Evolutionary conservation across 2,888 invertebrate genomes (phyloP), one percentile per base, ranked within the genome.

Genomic region (Poecilobothrus nobilitatus): DNA sequence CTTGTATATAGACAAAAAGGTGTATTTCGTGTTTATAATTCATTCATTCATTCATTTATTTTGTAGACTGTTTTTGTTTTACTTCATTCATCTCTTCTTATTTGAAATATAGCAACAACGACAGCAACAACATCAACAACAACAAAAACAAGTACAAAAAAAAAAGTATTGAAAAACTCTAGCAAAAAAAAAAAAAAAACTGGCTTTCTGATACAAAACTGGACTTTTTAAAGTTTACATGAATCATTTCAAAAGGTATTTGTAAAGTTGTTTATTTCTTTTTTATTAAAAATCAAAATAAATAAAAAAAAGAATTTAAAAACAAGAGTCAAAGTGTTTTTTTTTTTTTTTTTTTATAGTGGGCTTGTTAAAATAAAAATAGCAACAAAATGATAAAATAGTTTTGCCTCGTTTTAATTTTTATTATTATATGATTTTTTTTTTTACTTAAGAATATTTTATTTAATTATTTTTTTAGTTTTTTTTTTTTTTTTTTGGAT

Each of bases 1-100:
- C n/a, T n/a, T n/a, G n/a, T n/a, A n/a, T n/a, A 37, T 12, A 37
- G 12, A 37, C 37, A 37, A 10, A 37, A 10, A 12, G 18, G 53
- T 53, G 53, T 53, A 53, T 53, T 53, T 53, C 53, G 18, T 53
- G 53, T 53, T 53, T 53, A 53, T 53, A 53, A 53, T 53, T 53
- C 41, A 41, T 41, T 53, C 53, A 53, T 53, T 53, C 53, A 53
- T 53, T 53, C 53, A 15, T 15, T 12, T 15, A 53, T n/a, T 53
- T 53, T 53, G 27, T 27, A 27, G 27, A 27, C 27, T 27, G 27
- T 27, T 27, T n/a, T 53, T 18, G 6, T 37, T 37, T 18, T 18
- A 15, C 15, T 53, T 53, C n/a, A 53, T 53, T 53, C 53, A 53
- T 18, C 53, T 18, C n/a, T 53, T 53, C 41, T 41, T 1, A 8